Evolutionary conservation across 2,113 vertebrate genomes (phyloP), one percentile per base, ranked within the genome.

Genomic region (Mesembrinibis cayennensis): DNA sequence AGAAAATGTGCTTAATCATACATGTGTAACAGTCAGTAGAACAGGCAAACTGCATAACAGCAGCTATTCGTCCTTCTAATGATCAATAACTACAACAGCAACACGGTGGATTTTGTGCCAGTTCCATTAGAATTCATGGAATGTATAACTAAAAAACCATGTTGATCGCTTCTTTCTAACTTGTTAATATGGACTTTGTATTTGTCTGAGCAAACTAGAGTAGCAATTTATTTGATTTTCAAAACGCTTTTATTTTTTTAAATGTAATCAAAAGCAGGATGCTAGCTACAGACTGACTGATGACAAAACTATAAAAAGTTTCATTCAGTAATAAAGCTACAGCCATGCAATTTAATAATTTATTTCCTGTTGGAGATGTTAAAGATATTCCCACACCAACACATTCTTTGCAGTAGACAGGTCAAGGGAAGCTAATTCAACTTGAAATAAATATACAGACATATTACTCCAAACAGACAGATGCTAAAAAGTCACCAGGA

Each of bases 101-200:
- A 58, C 0, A 0, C 17, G 17, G 56, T 38, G 38, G 47, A 49
- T 63, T 67, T 59, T 44, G 10, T 42, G 26, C n/a, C 36, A 71
- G 13, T 71, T 91, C 59, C 38, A 22, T 26, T 4, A 78, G 55
- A 84, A 85, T 32, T 81, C 3, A 2, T 44, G 40, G 78, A 93
- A 85, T 2, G 7, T 30, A 27, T 1, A 29, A 17, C 11, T 82
- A 18, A 81, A 72, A 44, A 3, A 7, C 13, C 2, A 0, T 2
- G 3, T 17, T 73, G 40, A 42, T 23, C 61, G 18, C 36, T 62
- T 76, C 63, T 47, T 80, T 63, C 53, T 52, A 56, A 53, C 23
- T 59, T 29, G 9, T 65, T 95, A 71, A 25, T 36, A 27, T 2
- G 6, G 36, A 61, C 45, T 61, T 5, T 22, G 9, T 47, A 62